phyloP scores from a whole-genome alignment of 1,140 invertebrate genomes.

The Drosophila pallidifrons region DNA sequence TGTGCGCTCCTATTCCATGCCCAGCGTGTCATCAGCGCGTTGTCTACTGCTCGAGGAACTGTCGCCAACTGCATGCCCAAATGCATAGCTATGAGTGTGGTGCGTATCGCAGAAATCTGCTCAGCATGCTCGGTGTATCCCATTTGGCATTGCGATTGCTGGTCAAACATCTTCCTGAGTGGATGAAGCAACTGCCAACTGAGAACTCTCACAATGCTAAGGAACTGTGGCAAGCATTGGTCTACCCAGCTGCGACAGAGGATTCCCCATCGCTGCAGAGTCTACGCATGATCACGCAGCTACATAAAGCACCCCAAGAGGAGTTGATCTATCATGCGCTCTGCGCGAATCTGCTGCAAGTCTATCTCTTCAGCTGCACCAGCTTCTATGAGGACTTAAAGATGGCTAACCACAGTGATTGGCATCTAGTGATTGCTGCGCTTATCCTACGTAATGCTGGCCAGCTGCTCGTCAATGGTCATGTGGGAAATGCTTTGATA shows the following conservation, averaged over 20 bases:
- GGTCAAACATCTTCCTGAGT: slow-evolving; percentile 45
- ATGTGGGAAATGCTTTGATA: slow-evolving; percentile 56
- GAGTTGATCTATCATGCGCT: slow-evolving; percentile 63
- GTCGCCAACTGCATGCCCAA: slow-evolving; percentile 35
- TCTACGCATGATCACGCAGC: slow-evolving; percentile 61
- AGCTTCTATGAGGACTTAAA: slow-evolving; percentile 47
- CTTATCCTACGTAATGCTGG: slow-evolving; percentile 63
- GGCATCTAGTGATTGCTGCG: slow-evolving; percentile 56
- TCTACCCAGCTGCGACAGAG: neutral
- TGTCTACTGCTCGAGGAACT: slow-evolving; percentile 69
- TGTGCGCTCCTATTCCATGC: slow-evolving; percentile 72
- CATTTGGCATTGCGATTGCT: slow-evolving; percentile 67
- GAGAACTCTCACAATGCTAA: neutral
- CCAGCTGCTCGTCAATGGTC: slow-evolving; percentile 67
- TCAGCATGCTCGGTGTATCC: slow-evolving; percentile 57
- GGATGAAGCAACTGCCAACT: slow-evolving; percentile 27
- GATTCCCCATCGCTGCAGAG: slow-evolving; percentile 29
- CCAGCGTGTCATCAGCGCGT: slow-evolving; percentile 59
- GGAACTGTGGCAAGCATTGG: slow-evolving; percentile 52
- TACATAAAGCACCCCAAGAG: slow-evolving; percentile 28
- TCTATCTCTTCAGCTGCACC: slow-evolving; percentile 61
- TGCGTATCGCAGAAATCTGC: slow-evolving; percentile 49
- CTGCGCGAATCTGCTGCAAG: slow-evolving; percentile 59
- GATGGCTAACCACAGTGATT: slow-evolving; percentile 34
- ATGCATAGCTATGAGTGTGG: slow-evolving; percentile 66